These are phyloP conservation scores for Drosophila fungiperda DNA, from an alignment of 2,888 invertebrate genomes.

Conservation along the genomic window DNA sequence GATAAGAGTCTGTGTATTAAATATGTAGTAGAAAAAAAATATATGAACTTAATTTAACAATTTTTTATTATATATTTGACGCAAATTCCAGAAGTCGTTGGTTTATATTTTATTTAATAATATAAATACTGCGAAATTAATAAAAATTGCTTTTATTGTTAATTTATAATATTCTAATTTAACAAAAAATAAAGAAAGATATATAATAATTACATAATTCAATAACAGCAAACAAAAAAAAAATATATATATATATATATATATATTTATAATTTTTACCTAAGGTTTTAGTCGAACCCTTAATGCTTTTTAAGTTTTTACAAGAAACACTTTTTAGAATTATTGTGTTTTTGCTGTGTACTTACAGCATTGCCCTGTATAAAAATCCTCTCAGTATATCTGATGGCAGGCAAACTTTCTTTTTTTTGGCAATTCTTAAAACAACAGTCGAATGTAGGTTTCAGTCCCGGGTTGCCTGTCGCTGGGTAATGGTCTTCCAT, in stretches of 20 bases:
- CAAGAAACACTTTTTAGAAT: background rate
- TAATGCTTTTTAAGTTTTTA: background rate
- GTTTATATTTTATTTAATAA: background rate
- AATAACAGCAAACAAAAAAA: background rate
- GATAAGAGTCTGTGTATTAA: background rate
- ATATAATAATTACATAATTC: background rate
- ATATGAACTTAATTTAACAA: background rate
- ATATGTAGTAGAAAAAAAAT: background rate
- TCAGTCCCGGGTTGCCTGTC: constrained; percentile 85
- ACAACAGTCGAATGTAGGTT: constrained; percentile 77
- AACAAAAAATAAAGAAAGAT: background rate
- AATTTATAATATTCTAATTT: background rate
- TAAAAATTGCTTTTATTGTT: background rate
- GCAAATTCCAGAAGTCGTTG: background rate
- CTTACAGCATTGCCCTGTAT: constrained; percentile 39
- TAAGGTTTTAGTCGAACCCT: background rate
- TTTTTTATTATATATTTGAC: background rate
- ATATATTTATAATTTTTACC: background rate
- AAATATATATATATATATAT: background rate
- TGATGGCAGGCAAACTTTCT: constrained; percentile 21
- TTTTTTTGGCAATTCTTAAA: constrained; percentile 57
- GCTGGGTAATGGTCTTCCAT: constrained; percentile 82
- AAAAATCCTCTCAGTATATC: constrained; percentile 51
- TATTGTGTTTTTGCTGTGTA: constrained; percentile 34
- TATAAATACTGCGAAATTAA: background rate